Percentiles rank a stretch among this genome's conserved stretches.
These are phyloP conservation scores for Parnassius mnemosyne DNA, from an alignment of 2,888 invertebrate species.

Conservation along the genomic window DNA sequence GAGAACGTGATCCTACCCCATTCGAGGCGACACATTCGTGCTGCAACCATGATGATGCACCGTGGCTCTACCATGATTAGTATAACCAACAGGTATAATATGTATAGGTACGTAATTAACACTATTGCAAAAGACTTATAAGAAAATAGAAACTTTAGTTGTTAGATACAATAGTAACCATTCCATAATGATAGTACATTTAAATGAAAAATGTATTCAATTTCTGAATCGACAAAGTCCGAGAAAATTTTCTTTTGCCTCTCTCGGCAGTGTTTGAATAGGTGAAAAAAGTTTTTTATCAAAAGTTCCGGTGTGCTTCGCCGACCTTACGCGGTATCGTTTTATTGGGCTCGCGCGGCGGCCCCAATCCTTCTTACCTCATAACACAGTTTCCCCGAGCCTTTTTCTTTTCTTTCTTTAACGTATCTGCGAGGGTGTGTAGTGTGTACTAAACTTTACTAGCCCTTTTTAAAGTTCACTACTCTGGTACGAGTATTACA, in stretches of 20 bases:
- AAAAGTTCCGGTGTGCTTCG: slow-evolving; percentile 54
- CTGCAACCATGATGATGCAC: no score
- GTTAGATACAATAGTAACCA: no score
- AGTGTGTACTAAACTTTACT: slow-evolving; percentile 55
- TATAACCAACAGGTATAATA: no score
- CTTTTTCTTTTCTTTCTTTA: slow-evolving; percentile 43
- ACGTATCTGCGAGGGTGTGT: slow-evolving; percentile 46
- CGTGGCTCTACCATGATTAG: no score
- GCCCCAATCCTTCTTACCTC: slow-evolving; percentile 74
- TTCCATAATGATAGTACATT: no score
- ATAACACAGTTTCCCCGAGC: slow-evolving; percentile 73
- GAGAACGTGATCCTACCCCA: no score
- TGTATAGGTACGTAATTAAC: no score
- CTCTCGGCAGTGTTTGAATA: slow-evolving; percentile 41
- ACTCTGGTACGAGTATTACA: no score
- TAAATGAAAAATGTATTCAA: no score
- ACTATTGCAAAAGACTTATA: no score
- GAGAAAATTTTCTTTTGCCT: slow-evolving; percentile 44
- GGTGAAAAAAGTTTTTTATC: slow-evolving; percentile 41
- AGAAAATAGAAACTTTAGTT: no score
- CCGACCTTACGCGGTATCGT: slow-evolving; percentile 73
- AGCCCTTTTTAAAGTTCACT: slow-evolving; percentile 1
- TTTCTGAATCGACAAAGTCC: slow-evolving; percentile 26
- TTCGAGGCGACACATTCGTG: no score
- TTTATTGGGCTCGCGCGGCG: slow-evolving; percentile 74